Evolutionary conservation across 2,888 invertebrate species (phyloP), one percentile per base, ranked within the genome.

Genomic region (Alentia gelatinosa): DNA sequence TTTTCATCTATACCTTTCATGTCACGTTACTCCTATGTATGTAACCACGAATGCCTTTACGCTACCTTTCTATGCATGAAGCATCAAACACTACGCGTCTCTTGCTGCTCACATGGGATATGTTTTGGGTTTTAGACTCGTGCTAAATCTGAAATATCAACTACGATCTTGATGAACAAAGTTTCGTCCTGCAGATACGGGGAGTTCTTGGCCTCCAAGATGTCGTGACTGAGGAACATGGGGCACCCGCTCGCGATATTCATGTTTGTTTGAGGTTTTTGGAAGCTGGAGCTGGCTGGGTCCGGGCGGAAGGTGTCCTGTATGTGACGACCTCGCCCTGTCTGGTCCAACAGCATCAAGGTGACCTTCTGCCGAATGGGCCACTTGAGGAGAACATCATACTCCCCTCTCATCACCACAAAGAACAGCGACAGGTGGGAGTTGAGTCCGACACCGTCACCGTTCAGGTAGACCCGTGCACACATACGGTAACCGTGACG

Each of bases 401-500:
- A 95, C 37, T 95, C 95, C 0, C 95, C 95, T 86, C 93, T 92
- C 94, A 95, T 94, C 23, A 95, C 91, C 4, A 95, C 95, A 92
- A 95, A 95, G 93, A 95, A 95, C 35, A 95, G 91, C 0, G 95
- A 95, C 92, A 95, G 90, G 91, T 95, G 95, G 0, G 94, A 94
- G 5, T 93, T 93, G 75, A 94, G 94, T 15, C 95, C 95, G 93
- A 94, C 94, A 0, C 95, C 95, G 90, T 95, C 95, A 0, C 95
- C 95, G 91, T 95, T 95, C 12, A 95, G 92, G 88, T 95, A 95
- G 5, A 95, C 94, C 37, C 95, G 91, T 4, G 94, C 94, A 93
- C 95, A 95, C 95, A 95, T 95, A 86, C 95, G 95, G 92, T 95
- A 95, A 3, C 91, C 95, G 92, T 93, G 94, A 9, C 94, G 92